These are phyloP conservation scores for Malacoctenus gilli DNA, from an alignment of 2,797 vertebrate genomes.

Conservation along the genomic window DNA sequence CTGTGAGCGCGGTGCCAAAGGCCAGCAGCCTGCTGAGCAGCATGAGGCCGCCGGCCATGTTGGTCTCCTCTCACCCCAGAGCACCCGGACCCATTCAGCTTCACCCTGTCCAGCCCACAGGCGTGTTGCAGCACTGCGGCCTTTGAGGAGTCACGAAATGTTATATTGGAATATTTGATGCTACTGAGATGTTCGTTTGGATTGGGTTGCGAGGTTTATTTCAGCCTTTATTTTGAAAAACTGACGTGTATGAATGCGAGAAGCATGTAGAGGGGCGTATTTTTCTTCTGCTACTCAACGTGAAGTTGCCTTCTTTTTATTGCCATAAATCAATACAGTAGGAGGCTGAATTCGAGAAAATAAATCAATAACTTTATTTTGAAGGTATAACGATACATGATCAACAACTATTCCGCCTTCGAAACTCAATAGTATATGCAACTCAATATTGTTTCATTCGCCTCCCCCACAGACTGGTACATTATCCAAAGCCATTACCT, in stretches of 20 bases:
- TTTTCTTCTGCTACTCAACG: constrained; percentile 12
- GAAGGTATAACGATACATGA: constrained; percentile 47
- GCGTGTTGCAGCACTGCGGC: constrained; percentile 22
- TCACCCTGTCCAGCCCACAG: constrained; percentile 7
- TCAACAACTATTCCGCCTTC: constrained; percentile 53
- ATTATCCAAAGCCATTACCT: constrained; percentile 70
- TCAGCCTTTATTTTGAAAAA: neutral
- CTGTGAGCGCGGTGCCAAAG: constrained; percentile 42
- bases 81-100: constrained; percentile 43
- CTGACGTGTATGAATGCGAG: neutral
- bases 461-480: constrained; percentile 61
- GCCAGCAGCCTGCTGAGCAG: constrained; percentile 43
- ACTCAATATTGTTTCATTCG: constrained; percentile 66
- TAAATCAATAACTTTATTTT: constrained; percentile 58
- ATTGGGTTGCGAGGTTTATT: neutral
- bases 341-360: constrained; percentile 36
- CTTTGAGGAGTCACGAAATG: constrained; percentile 16
- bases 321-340: constrained; percentile 43
- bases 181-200: constrained; percentile 9
- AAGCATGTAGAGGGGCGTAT: neutral
- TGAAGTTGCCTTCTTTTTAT: constrained; percentile 27
- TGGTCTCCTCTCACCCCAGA: constrained; percentile 42
- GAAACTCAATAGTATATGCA: constrained; percentile 55
- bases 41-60: constrained; percentile 29
- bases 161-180: constrained; percentile 22